Base-by-base conservation (phyloP, 2,113 vertebrate species). In the Oncorhynchus masou region DNA sequence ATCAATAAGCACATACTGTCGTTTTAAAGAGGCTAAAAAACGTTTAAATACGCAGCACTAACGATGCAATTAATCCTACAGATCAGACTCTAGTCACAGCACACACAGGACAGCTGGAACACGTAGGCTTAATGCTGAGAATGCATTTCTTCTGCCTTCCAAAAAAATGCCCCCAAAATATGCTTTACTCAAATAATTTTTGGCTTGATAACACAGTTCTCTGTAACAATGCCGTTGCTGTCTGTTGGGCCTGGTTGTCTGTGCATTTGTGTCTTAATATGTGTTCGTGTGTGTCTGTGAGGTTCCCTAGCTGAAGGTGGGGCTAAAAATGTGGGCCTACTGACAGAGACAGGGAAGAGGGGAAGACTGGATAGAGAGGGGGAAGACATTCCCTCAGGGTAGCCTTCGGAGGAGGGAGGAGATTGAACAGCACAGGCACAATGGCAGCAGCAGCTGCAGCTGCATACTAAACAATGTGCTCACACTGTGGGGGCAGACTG, bases 391-490 rank as follows among this genome's bases (percentile, higher is more conserved):
- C 70, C 49, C 49, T 27, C 70, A 31, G 49, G n/a, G 49, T n/a
- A 45, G 15, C 4, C 19, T 15, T 25, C 7, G 49, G 71, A 72
- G 71, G 25, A 73, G 54, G 49, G 71, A 72, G 71, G 25, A 59
- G 54, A 73, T 4, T 73, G 71, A 60, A 73, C 71, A 73, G 71
- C 71, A 34, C 27, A 73, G 71, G 19, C 54, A n/a, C 20, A 54
- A 60, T 27, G 48, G 29, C 27, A 29, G 54, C 71, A 73, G 71
- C 71, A 25, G 29, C 27, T 16, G 54, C 71, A 73, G 71, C 71
- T 73, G 71, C 54, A 39, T 60, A 73, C 71, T 73, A 73, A 73
- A 60, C 71, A 73, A 73, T 73, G 49, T 20, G 9, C 59, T 19
- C 13, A 51, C 71, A 29, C 51, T 73, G 54, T 34, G 15, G 54